Base-by-base conservation (phyloP, 53 echinoderm and acorn worm species). In the Echinometra lucunter region DNA sequence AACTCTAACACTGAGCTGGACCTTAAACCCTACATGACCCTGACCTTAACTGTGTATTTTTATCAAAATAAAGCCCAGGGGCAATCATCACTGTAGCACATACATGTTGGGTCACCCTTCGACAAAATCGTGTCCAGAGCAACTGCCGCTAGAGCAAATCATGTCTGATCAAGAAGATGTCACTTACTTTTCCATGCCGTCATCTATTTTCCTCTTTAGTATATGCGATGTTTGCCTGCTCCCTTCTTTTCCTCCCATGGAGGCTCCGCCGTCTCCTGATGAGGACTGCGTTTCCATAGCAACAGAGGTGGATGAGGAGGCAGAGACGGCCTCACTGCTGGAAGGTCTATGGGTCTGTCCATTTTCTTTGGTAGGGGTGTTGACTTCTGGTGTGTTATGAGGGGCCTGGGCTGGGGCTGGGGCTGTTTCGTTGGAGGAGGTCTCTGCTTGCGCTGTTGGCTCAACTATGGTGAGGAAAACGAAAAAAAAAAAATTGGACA, bases 151-250 rank as follows among this genome's bases (percentile, higher is more conserved):
- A 2, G 18, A 57, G 15, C 17, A 57, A 57, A 57, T 0, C 1
- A 16, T 7, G 57, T 18, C 13, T 57, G 15, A 74, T 10, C n/a
- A n/a, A n/a, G n/a, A n/a, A n/a, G n/a, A n/a, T n/a, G 16, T 72
- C 25, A 95, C 97, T 94, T 94, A 98, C 99, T 93, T 98, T 74
- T 98, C 99, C 99, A 98, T 98, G 44, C 99, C 99, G 95, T 98
- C 98, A 88, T 98, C 97, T 69, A 97, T 97, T 87, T 98, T 98
- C 69, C 98, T 97, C 95, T 98, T 98, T 67, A 98, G 85, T 45
- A 98, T 97, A 18, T 94, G 89, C 25, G 96, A 95, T n/a, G n/a
- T n/a, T 83, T 87, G 58, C 96, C 97, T 47, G 44, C 37, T 23
- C 74, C 21, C 37, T 8, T 91, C 93, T 40, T 91, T 67, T 23